Conservation (phyloP, 2,888 invertebrate genomes). For the Pollenia labialis region DNA sequence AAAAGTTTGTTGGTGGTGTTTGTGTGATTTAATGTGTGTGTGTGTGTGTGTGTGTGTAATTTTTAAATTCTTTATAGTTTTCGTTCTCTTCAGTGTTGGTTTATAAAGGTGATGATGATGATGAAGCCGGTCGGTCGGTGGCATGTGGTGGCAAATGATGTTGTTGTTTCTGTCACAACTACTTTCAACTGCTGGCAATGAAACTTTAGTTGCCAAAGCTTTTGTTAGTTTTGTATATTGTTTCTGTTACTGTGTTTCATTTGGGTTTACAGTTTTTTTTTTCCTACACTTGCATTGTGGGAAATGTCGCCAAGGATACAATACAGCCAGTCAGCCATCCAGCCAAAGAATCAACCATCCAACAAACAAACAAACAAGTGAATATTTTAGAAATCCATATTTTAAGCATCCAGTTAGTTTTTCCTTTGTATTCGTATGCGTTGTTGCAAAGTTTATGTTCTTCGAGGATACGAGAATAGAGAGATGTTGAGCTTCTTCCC, state of each 20-base stretch:
- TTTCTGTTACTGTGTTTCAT: slow-evolving; percentile 22
- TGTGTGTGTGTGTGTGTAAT: neutral
- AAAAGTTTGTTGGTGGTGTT: neutral
- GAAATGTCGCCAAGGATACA: slow-evolving; percentile 78
- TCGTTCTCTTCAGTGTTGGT: slow-evolving; percentile 45
- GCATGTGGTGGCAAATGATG: slow-evolving; percentile 20
- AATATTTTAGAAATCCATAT: slow-evolving; percentile 63
- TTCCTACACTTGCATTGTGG: slow-evolving; percentile 69
- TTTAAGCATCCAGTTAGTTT: slow-evolving; percentile 61
- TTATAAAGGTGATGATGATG: slow-evolving; percentile 54
- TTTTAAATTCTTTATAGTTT: slow-evolving; percentile 64
- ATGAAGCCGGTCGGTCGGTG: slow-evolving; percentile 27
- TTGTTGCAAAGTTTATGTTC: slow-evolving; percentile 52
- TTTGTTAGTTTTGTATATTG: slow-evolving; percentile 45
- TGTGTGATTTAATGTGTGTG: neutral
- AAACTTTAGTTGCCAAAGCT: slow-evolving; percentile 60
- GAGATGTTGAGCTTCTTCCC: slow-evolving; percentile 23
- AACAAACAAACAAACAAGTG: slow-evolving; percentile 51
- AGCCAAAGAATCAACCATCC: slow-evolving; percentile 30
- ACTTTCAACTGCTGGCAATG: slow-evolving; percentile 58
- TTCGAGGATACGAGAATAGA: slow-evolving; percentile 44
- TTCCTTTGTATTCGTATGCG: slow-evolving; percentile 55
- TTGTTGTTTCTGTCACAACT: slow-evolving; percentile 24
- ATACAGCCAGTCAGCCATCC: slow-evolving; percentile 41
- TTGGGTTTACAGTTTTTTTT: slow-evolving; percentile 71